These are phyloP conservation scores for Myzus persicae DNA, from an alignment of 1,140 invertebrate genomes.

Conservation along the genomic window DNA sequence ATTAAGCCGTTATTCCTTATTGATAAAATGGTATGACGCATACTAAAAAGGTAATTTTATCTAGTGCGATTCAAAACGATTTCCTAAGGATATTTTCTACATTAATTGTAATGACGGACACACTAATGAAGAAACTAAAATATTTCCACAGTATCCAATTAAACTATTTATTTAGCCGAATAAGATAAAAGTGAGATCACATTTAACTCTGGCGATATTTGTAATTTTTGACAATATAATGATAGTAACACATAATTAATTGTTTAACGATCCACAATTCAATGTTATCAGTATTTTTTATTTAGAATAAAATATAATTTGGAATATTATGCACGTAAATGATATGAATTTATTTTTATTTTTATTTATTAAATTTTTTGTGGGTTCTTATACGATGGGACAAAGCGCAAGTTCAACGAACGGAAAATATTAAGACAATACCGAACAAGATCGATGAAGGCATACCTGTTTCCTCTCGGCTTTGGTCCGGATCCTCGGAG, in stretches of 20 bases:
- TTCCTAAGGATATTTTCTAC: neutral
- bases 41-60: neutral
- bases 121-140: too few species aligned
- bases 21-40: neutral
- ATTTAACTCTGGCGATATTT: neutral
- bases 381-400: too few species aligned
- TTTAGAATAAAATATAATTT: neutral
- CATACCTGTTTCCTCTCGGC: constrained; percentile 77
- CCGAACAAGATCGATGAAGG: neutral
- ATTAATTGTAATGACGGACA: neutral
- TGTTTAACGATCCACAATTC: too few species aligned
- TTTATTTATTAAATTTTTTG: too few species aligned
- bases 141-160: neutral
- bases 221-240: too few species aligned
- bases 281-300: neutral
- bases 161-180: neutral
- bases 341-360: too few species aligned
- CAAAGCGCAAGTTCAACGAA: neutral
- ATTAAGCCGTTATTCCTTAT: neutral
- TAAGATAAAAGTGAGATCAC: neutral
- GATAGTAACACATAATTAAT: too few species aligned
- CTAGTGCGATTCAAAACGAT: neutral
- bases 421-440: neutral
- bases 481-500: constrained; percentile 79
- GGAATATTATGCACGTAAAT: too few species aligned